phyloP scores from a whole-genome alignment of 1,140 invertebrate species.

The Metaphire vulgaris region DNA sequence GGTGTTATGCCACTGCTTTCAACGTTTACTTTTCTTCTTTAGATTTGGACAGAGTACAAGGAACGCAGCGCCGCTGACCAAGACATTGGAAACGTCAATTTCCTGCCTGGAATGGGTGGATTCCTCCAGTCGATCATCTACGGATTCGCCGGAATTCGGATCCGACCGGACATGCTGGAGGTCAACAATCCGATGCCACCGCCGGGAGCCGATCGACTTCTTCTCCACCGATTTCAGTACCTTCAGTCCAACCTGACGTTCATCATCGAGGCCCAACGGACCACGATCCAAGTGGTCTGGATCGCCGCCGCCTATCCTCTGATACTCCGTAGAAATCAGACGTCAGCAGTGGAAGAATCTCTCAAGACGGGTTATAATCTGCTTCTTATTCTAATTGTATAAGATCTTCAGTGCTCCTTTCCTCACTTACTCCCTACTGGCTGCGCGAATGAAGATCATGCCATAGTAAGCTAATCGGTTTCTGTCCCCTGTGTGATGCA shows the following conservation, averaged over 20 bases:
- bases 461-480: no score
- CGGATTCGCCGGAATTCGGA: constrained; percentile 28
- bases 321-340: constrained; percentile 12
- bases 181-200: constrained; percentile 26
- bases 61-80: constrained; percentile 20
- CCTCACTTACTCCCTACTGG: no score
- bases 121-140: constrained; percentile 29
- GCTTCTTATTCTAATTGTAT: no score
- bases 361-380: no score
- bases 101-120: constrained; percentile 29
- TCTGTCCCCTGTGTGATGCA: no score
- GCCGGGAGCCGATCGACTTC: background rate
- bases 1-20: no score
- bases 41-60: constrained; percentile 30
- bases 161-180: constrained; percentile 26
- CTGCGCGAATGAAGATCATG: no score
- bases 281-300: constrained; percentile 11
- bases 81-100: constrained; percentile 19
- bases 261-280: constrained; percentile 19
- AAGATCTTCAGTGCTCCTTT: no score
- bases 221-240: constrained; percentile 19
- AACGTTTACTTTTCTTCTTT: no score
- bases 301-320: constrained; percentile 17
- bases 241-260: constrained; percentile 25
- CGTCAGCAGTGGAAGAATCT: constrained; percentile 6